Evolutionary conservation across 2,888 invertebrate species (phyloP).

Genomic region (Macrosoma leucophasiata): DNA sequence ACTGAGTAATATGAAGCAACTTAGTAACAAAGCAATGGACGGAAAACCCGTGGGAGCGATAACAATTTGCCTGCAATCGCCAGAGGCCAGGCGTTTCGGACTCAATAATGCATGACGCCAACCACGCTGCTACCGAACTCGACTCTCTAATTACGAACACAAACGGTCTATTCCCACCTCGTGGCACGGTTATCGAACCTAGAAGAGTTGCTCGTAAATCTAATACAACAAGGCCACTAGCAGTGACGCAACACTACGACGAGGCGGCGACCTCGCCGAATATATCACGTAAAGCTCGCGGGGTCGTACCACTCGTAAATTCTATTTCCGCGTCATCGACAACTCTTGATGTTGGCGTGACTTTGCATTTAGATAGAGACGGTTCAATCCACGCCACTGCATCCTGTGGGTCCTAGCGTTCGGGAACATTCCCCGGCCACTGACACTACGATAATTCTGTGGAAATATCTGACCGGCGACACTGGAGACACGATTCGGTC

Average conservation of each 20-base stretch:
- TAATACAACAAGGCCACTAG: constrained; percentile 52
- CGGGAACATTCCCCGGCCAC: no score
- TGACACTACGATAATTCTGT: no score
- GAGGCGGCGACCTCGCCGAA: constrained; percentile 57
- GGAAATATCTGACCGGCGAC: no score
- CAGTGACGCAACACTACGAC: constrained; percentile 48
- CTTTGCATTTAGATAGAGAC: no score
- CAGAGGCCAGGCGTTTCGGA: constrained; percentile 37
- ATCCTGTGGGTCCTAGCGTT: no score
- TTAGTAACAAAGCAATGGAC: constrained; percentile 3
- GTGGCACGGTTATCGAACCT: constrained; percentile 57
- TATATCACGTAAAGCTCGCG: no score
- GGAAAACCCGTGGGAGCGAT: constrained; percentile 53
- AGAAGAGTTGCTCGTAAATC: constrained; percentile 36
- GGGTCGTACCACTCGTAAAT: constrained; percentile 52
- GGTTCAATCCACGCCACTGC: no score
- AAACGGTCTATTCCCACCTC: constrained; percentile 56
- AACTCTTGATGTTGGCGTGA: constrained; percentile 32
- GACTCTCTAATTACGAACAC: constrained; percentile 53
- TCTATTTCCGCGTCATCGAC: constrained; percentile 59
- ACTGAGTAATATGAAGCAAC: no score
- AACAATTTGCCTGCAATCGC: constrained; percentile 54
- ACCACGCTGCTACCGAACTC: constrained; percentile 44
- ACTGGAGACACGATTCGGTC: no score
- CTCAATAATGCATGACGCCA: constrained; percentile 63